Conservation (phyloP, 2,888 invertebrate genomes). For the Drosophila sordidula region DNA sequence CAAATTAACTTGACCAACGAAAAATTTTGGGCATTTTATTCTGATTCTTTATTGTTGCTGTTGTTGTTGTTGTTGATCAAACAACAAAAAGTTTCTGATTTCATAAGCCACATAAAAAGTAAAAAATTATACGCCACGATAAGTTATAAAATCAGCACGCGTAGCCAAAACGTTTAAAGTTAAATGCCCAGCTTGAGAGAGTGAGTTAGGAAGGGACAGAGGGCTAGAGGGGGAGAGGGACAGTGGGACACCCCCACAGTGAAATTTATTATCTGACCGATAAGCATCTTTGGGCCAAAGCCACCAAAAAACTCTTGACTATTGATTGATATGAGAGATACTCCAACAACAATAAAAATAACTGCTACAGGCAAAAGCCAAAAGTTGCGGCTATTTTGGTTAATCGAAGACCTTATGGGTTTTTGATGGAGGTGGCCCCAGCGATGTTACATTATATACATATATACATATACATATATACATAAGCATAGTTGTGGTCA, state of each 20-base stretch:
- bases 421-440: conserved; percentile 48
- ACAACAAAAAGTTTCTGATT: conserved; percentile 61
- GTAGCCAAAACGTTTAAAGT: conserved; percentile 75
- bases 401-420: conserved; percentile 61
- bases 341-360: conserved; percentile 31
- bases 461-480: neutral
- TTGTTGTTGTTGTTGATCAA: conserved; percentile 30
- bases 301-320: conserved; percentile 44
- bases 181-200: conserved; percentile 46
- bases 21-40: conserved; percentile 33
- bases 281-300: conserved; percentile 65
- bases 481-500: conserved; percentile 38
- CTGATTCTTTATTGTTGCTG: conserved; percentile 12
- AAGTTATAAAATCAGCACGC: conserved; percentile 73
- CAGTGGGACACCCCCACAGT: conserved; percentile 66
- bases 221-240: neutral
- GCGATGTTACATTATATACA: conserved; percentile 25
- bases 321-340: conserved; percentile 72
- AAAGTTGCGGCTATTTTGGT: conserved; percentile 56
- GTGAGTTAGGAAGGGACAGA: neutral
- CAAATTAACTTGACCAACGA: conserved; percentile 66
- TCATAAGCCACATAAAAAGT: conserved; percentile 61
- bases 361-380: conserved; percentile 29
- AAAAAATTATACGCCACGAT: conserved; percentile 47
- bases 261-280: conserved; percentile 75